Conservation (phyloP, 2,888 invertebrate species). For the Meteorus colon region DNA sequence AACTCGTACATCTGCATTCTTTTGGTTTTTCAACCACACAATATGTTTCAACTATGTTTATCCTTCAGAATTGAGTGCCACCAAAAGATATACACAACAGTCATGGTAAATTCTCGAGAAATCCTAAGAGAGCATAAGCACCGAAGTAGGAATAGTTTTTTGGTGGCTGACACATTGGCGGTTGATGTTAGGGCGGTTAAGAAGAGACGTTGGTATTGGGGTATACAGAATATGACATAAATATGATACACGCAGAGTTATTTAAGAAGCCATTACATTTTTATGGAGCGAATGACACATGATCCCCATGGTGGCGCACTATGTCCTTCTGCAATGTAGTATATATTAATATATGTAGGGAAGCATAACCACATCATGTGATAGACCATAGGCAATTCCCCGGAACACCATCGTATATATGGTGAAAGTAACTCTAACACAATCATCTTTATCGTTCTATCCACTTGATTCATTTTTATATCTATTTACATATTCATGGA, state of each 20-base stretch:
- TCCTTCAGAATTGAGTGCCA: not conserved
- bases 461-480: no score
- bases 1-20: no score
- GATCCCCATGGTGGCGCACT: constrained; percentile 50
- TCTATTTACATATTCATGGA: not conserved
- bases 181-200: constrained; percentile 7
- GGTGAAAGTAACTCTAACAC: constrained; percentile 50
- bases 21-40: no score
- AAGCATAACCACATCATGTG: constrained; percentile 32
- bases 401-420: constrained; percentile 54
- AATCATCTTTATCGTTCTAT: constrained; percentile 47
- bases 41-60: constrained; percentile 7
- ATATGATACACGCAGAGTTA: constrained; percentile 62
- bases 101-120: constrained; percentile 4
- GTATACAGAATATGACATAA: constrained; percentile 57
- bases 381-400: constrained; percentile 53
- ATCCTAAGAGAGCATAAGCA: constrained; percentile 22
- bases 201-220: constrained; percentile 24
- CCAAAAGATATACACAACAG: not conserved
- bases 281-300: constrained; percentile 65
- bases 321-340: constrained; percentile 28
- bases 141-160: not conserved
- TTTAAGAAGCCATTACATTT: constrained; percentile 67
- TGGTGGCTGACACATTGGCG: not conserved
- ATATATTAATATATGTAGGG: constrained; percentile 42